Percentiles rank a stretch among this genome's conserved stretches.
These are phyloP conservation scores for Engystomops pustulosus DNA, from an alignment of 2,113 vertebrate genomes.

Conservation along the genomic window DNA sequence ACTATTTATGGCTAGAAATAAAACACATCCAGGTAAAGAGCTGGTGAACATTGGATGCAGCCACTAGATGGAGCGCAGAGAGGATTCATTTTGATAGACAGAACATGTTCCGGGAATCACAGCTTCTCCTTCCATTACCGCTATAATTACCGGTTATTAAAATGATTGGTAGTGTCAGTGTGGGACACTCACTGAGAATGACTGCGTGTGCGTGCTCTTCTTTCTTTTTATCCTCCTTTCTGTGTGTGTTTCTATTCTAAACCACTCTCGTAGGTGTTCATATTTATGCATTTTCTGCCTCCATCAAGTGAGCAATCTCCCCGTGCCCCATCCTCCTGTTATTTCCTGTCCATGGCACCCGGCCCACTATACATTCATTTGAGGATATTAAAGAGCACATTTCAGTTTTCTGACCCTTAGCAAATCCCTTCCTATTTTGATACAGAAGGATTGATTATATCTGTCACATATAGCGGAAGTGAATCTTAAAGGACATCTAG, in stretches of 20 bases:
- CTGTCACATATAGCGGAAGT: too few relatives aligned
- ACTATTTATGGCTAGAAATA: background rate
- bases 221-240: slow-evolving; percentile 31
- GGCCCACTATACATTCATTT: background rate
- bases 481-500: too few relatives aligned
- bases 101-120: background rate
- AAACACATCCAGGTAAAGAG: background rate
- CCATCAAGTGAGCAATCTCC: slow-evolving; percentile 23
- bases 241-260: slow-evolving; percentile 31
- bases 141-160: slow-evolving; percentile 23
- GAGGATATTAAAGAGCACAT: background rate
- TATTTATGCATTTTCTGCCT: slow-evolving; percentile 24
- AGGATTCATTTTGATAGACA: background rate
- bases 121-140: background rate
- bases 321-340: background rate
- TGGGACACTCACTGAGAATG: background rate
- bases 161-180: slow-evolving; percentile 35
- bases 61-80: background rate
- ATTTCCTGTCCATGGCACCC: slow-evolving; percentile 11
- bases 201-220: slow-evolving; percentile 1
- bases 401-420: too few relatives aligned
- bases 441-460: too few relatives aligned
- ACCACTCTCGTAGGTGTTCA: slow-evolving; percentile 29
- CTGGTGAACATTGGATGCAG: background rate
- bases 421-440: background rate